Base-by-base conservation (phyloP, 1,140 invertebrate genomes). In the Diorhabda carinulata region DNA sequence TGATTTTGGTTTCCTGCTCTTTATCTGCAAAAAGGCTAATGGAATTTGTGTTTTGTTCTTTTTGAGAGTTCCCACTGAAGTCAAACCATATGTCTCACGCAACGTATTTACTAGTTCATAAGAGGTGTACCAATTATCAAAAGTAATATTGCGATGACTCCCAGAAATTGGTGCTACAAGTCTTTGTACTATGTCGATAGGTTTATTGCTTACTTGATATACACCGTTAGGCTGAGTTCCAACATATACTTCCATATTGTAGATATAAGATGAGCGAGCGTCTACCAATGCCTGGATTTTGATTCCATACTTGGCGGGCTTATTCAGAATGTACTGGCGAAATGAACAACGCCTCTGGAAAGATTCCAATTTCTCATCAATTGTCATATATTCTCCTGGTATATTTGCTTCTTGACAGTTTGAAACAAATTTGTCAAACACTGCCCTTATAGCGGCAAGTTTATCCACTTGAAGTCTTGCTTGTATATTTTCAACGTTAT, bases 381-480 rank as follows among this genome's bases (percentile, higher is more conserved):
- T 65, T 52, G 63, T 65, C 43, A 65, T 7, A 41, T 65, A 65
- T 25, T 65, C n/a, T 56, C 52, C 45, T 56, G 63, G 63, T 65
- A 43, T 52, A 56, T 65, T 52, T 25, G 47, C 4, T 65, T 65
- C 5, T 57, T 56, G 52, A 57, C 63, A 65, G 45, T 57, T 56
- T 5, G 44, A 4, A 4, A 63, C 61, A 63, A 63, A 63, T 63
- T 9, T 66, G 43, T 66, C 58, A 70, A 70, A 70, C 10, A 66
- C 6, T 43, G 43, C 4, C 43, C 69, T 58, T 5, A 70, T 66
- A n/a, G 57, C 10, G 2, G 63, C 61, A n/a, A 62, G 44, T 43
- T 70, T 66, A 43, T 61, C 64, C 3, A 62, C 43, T 62, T 57
- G n/a, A 3, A 2, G 2, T 41, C 64, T 56, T 25, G 61, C 64